phyloP scores from a whole-genome alignment of 2,113 vertebrate genomes.

The Tachysurus vachellii region DNA sequence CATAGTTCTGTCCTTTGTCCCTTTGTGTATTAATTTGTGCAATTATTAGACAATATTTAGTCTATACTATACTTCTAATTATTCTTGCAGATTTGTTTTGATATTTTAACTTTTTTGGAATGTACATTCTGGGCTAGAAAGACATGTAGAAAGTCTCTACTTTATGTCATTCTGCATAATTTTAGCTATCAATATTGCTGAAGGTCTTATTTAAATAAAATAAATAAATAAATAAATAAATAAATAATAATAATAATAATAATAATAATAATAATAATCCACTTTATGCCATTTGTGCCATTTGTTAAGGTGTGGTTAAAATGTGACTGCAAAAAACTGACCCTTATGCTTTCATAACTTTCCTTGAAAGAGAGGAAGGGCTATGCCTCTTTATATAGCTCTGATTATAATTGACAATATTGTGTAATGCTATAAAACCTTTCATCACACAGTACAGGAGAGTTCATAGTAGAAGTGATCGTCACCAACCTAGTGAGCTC shows the following conservation, averaged over 20 bases:
- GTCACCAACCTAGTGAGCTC: slow-evolving; percentile 77
- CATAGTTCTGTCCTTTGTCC: neutral
- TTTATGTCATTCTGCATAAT: neutral
- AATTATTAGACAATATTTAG: neutral
- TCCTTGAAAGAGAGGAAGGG: neutral
- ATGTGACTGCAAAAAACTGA: neutral
- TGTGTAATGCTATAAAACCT: neutral
- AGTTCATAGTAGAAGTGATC: slow-evolving; percentile 72
- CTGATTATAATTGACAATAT: neutral
- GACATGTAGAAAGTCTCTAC: neutral
- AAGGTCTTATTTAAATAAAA: neutral
- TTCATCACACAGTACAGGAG: slow-evolving; percentile 70
- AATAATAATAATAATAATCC: neutral
- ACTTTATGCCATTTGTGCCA: neutral
- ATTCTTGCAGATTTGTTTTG: neutral
- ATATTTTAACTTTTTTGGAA: neutral
- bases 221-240: too few species aligned
- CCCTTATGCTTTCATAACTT: neutral
- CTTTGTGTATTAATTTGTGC: neutral
- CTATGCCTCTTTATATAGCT: neutral
- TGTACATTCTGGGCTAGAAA: neutral
- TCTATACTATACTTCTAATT: neutral
- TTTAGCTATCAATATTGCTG: neutral
- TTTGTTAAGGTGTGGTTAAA: neutral
- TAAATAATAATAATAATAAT: too few species aligned